Conservation (phyloP, 2,888 invertebrate species). For the Tubulanus polymorphus region DNA sequence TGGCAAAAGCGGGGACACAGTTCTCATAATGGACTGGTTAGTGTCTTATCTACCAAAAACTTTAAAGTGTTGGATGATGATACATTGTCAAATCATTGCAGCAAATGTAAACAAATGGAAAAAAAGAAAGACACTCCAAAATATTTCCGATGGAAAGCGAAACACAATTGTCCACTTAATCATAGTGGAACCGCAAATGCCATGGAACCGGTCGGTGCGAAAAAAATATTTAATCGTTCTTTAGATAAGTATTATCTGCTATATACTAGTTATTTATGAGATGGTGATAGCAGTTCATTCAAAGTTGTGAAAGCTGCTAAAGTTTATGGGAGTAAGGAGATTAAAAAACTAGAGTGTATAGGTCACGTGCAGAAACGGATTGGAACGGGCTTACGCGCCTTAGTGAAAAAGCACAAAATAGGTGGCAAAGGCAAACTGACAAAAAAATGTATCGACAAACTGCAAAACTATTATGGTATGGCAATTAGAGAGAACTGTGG, state of each 20-base stretch:
- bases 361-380: not conserved
- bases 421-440: not conserved
- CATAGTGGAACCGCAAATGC: not conserved
- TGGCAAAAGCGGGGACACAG: not conserved
- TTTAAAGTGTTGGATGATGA: not conserved
- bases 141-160: not conserved
- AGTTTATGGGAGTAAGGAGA: not conserved
- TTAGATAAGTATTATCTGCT: not conserved
- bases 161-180: not conserved
- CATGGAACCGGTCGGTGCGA: not conserved
- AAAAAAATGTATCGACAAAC: not conserved
- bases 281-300: not conserved
- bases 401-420: not conserved
- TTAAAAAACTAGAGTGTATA: not conserved
- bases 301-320: not conserved
- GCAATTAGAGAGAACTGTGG: not conserved
- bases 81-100: not conserved
- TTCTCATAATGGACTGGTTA: not conserved
- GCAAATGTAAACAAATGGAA: not conserved
- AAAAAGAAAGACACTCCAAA: not conserved
- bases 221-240: not conserved
- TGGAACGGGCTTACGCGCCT: not conserved
- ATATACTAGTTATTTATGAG: not conserved
- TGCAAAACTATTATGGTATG: slow-evolving; percentile 1
- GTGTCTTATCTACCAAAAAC: not conserved